phyloP scores from a whole-genome alignment of 1,140 invertebrate species.

The Camponotus floridanus region DNA sequence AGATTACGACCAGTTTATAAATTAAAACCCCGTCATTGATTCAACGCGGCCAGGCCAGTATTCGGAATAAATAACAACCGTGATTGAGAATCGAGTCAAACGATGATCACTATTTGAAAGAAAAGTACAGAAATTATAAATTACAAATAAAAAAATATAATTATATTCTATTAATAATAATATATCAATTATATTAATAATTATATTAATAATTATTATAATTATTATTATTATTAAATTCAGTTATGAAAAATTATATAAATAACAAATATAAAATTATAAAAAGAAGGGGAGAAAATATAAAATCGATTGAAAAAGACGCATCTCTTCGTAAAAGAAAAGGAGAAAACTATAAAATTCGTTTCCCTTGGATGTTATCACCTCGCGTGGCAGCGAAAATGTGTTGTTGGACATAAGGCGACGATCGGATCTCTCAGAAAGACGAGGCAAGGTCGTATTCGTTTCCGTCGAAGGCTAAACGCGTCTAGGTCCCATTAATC shows the following conservation, averaged over 20 bases:
- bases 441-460: not conserved
- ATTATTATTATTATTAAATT: no score
- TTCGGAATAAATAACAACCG: not conserved
- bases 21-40: constrained; percentile 26
- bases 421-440: constrained; percentile 18
- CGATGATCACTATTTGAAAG: no score
- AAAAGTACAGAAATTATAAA: no score
- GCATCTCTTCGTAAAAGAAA: no score
- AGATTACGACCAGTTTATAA: constrained; percentile 40
- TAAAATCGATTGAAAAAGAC: not conserved
- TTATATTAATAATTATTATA: no score
- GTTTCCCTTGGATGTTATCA: not conserved
- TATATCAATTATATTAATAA: no score
- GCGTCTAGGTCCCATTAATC: constrained; percentile 22
- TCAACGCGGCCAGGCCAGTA: no score
- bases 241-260: not conserved
- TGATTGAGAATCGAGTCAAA: not conserved
- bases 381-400: not conserved
- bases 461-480: not conserved
- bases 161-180: no score
- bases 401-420: not conserved
- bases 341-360: not conserved
- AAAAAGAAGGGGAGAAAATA: not conserved
- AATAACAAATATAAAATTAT: no score
- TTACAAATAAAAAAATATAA: no score